A percentile compares a stretch with the other conserved stretches of the same genome.
Conservation (phyloP, 2,888 invertebrate species). For the Zonitis immaculata region DNA sequence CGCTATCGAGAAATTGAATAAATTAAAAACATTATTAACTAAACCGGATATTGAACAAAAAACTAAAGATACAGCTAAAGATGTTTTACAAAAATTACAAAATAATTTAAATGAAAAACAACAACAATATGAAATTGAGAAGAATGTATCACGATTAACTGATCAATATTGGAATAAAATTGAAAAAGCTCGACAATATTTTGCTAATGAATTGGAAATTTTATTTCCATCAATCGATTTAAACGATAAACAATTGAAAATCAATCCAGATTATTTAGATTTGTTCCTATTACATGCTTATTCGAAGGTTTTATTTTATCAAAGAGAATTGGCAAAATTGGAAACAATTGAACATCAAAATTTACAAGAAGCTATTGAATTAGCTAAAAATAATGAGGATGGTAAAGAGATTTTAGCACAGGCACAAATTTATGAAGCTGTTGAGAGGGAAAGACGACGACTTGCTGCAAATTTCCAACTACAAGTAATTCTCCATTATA, state of each 20-base stretch:
- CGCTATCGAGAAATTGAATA: constrained; percentile 43
- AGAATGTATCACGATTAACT: no score
- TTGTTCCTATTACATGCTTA: constrained; percentile 75
- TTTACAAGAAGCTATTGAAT: constrained; percentile 60
- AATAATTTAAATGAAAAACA: constrained; percentile 60
- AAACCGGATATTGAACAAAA: constrained; percentile 45
- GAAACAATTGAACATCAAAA: constrained; percentile 62
- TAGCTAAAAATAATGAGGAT: constrained; percentile 47
- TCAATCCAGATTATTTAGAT: constrained; percentile 66
- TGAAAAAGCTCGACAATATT: constrained; percentile 56
- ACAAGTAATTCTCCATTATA: constrained; percentile 60
- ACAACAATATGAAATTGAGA: constrained; percentile 54
- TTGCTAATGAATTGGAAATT: constrained; percentile 62
- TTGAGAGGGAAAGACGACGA: constrained; percentile 63
- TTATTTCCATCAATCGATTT: constrained; percentile 70
- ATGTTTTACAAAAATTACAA: constrained; percentile 53
- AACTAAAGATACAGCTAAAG: constrained; percentile 51
- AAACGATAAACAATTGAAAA: constrained; percentile 58
- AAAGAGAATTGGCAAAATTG: constrained; percentile 69
- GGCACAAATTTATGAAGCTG: constrained; percentile 64
- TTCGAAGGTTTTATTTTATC: constrained; percentile 68
- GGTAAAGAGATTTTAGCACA: constrained; percentile 47
- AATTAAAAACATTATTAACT: constrained; percentile 47
- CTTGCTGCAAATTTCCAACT: constrained; percentile 67
- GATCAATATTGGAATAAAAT: constrained; percentile 83